A percentile compares a stretch with the other conserved stretches of the same genome.
These are phyloP conservation scores for Anguilla pacifica DNA, from an alignment of 2,797 vertebrate genomes.

Conservation along the genomic window DNA sequence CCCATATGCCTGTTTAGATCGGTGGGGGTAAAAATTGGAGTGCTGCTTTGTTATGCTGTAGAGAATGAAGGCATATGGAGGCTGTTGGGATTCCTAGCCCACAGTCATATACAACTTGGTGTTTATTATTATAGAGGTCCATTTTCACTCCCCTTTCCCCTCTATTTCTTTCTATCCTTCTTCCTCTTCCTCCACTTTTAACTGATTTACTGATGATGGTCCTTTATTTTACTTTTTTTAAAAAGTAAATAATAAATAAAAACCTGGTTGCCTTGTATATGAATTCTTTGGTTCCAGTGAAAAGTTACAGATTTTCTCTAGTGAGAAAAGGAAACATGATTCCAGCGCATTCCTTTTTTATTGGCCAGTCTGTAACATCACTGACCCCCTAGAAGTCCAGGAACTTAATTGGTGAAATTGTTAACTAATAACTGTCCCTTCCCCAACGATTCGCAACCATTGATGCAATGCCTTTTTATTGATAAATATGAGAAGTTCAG, in stretches of 20 bases:
- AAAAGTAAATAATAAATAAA: too few species aligned
- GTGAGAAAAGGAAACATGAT: not conserved
- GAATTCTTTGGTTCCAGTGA: not conserved
- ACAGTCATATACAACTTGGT: conserved; percentile 58
- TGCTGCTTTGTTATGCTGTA: conserved; percentile 45
- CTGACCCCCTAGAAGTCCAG: not conserved
- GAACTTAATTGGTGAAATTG: not conserved
- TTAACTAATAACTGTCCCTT: not conserved
- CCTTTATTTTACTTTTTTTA: conserved; percentile 34
- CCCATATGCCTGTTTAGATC: conserved; percentile 60
- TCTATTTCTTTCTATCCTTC: conserved; percentile 41
- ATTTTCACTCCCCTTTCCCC: conserved; percentile 37
- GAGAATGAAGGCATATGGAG: conserved; percentile 65
- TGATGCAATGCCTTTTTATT: not conserved
- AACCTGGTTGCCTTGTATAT: not conserved
- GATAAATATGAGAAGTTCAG: not conserved
- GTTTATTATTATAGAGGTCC: conserved; percentile 63
- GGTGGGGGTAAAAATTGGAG: conserved; percentile 31
- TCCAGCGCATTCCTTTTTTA: conserved; percentile 1
- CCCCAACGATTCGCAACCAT: not conserved
- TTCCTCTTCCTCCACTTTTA: conserved; percentile 37
- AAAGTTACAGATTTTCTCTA: not conserved
- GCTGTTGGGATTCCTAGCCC: conserved; percentile 60
- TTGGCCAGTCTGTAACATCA: not conserved
- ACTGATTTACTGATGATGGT: conserved; percentile 28